Percentiles rank a stretch among this genome's conserved stretches.
phyloP scores from a whole-genome alignment of 2,797 vertebrate genomes.

The Notolabrus celidotus region DNA sequence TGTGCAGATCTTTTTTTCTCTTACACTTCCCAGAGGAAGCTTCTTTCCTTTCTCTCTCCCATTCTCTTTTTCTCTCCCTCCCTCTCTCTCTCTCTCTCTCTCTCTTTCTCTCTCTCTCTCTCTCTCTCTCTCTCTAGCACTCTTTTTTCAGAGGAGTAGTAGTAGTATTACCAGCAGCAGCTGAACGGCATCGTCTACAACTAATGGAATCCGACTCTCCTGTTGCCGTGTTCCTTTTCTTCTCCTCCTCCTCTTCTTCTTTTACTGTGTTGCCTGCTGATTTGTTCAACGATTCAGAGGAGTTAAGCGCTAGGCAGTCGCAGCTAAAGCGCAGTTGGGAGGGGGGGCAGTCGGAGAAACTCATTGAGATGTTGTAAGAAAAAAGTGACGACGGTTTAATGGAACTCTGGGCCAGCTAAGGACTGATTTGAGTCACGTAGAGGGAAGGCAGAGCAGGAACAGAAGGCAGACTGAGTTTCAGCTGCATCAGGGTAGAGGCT shows the following conservation, averaged over 20 bases:
- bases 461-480: constrained; percentile 17
- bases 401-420: constrained; percentile 44
- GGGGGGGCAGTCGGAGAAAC: constrained; percentile 37
- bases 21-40: constrained; percentile 27
- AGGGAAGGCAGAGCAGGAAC: constrained; percentile 16
- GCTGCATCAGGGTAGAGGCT: constrained; percentile 36
- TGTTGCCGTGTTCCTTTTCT: constrained; percentile 53
- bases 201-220: constrained; percentile 59
- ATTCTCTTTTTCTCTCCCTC: constrained; percentile 8
- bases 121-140: constrained; percentile 20
- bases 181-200: constrained; percentile 52
- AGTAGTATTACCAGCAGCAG: constrained; percentile 49
- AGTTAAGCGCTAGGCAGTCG: constrained; percentile 45
- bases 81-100: not conserved
- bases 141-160: constrained; percentile 38
- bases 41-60: constrained; percentile 1
- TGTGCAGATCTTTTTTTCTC: constrained; percentile 24
- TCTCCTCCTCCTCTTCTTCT: constrained; percentile 15
- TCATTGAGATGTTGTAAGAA: constrained; percentile 46
- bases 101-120: not conserved
- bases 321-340: constrained; percentile 22
- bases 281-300: constrained; percentile 52
- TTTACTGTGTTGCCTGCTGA: constrained; percentile 35
- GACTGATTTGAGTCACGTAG: constrained; percentile 45
- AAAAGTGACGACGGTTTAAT: constrained; percentile 31